Conservation (phyloP, 2,113 vertebrate genomes). For the Lichenostomus cassidix region DNA sequence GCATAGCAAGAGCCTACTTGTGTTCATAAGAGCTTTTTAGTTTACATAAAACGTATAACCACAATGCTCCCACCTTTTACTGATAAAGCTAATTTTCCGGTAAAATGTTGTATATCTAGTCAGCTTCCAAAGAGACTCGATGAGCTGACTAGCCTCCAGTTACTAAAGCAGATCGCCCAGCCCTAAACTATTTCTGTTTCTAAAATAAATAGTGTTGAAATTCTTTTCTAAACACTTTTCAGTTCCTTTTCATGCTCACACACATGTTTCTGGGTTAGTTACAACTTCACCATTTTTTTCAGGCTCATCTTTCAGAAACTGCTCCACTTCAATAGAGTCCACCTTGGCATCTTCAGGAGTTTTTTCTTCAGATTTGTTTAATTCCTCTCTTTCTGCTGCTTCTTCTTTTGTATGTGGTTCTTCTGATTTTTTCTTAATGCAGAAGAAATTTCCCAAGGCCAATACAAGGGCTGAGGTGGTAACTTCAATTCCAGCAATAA, state of each 20-base stretch:
- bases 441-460: constrained; percentile 83
- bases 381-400: constrained; percentile 57
- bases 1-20: constrained; percentile 42
- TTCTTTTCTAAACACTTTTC: background rate
- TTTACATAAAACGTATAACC: constrained; percentile 16
- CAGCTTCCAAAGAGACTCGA: constrained; percentile 37
- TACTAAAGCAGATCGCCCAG: constrained; percentile 49
- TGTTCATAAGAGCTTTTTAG: constrained; percentile 55
- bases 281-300: constrained; percentile 73
- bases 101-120: background rate
- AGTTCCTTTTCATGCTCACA: constrained; percentile 67
- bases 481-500: constrained; percentile 89
- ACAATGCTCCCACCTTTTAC: constrained; percentile 43
- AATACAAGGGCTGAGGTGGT: constrained; percentile 81
- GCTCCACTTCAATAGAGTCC: constrained; percentile 74
- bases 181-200: constrained; percentile 66
- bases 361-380: constrained; percentile 62
- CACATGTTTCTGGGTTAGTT: constrained; percentile 77
- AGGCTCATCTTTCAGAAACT: constrained; percentile 75
- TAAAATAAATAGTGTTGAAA: constrained; percentile 74
- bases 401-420: constrained; percentile 63
- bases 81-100: constrained; percentile 49
- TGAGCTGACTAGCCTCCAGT: constrained; percentile 38
- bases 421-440: constrained; percentile 74
- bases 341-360: constrained; percentile 39